phyloP scores from a whole-genome alignment of 2,113 vertebrate species.

The Genyomyrus donnyi region DNA sequence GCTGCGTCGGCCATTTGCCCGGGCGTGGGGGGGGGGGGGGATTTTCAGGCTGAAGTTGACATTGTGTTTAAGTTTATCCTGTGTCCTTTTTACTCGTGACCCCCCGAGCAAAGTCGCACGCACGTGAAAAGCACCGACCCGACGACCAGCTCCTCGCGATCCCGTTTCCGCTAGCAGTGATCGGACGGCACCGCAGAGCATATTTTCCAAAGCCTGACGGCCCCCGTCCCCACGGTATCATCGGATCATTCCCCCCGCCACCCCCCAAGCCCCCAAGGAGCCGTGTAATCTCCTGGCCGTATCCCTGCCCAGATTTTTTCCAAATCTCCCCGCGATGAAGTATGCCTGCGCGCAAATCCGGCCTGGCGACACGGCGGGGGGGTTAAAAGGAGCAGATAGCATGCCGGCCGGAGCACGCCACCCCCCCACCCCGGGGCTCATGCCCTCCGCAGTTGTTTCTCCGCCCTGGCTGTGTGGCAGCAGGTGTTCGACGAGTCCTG shows the following conservation, averaged over 20 bases:
- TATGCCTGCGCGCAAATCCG: conserved; percentile 59
- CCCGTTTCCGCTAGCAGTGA: conserved; percentile 9
- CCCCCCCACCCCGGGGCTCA: background rate
- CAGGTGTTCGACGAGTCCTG: conserved; percentile 54
- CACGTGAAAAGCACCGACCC: background rate
- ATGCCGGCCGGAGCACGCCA: conserved; percentile 24
- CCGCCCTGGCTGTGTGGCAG: conserved; percentile 49
- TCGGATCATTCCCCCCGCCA: conserved; percentile 51
- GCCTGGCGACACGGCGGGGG: conserved; percentile 59
- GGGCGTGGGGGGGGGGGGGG: conserved; percentile 39
- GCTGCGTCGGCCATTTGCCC: conserved; percentile 56
- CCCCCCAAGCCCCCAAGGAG: conserved; percentile 45
- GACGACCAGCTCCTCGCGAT: background rate
- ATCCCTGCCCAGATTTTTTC: conserved; percentile 59
- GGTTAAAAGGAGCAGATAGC: conserved; percentile 53
- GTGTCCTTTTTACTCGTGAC: conserved; percentile 60
- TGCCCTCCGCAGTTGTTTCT: conserved; percentile 57
- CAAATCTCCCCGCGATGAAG: conserved; percentile 54
- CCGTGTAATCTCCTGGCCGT: conserved; percentile 59
- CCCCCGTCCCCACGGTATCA: conserved; percentile 44
- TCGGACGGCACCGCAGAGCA: conserved; percentile 29
- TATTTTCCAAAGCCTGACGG: conserved; percentile 46
- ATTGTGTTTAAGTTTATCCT: conserved; percentile 66
- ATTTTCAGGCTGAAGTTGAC: conserved; percentile 61
- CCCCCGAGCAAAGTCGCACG: conserved; percentile 30